Evolutionary conservation across 2,888 invertebrate genomes (phyloP), one percentile per base, ranked within the genome.

Genomic region (Ecliptopera silaceata): DNA sequence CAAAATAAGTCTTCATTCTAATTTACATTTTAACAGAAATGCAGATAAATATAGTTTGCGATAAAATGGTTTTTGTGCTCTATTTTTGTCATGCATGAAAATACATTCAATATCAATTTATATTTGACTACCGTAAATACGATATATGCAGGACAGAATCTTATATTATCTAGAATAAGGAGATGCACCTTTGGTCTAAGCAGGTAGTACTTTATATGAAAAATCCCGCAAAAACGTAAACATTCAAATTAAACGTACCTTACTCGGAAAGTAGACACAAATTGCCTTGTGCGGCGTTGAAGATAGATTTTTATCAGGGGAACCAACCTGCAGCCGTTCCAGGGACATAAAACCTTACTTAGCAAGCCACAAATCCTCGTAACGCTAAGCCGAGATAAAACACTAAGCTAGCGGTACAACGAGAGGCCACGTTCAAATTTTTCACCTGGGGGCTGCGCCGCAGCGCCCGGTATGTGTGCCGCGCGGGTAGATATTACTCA

Each of bases 311-410:
- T 82, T 87, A 87, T 88, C 84, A 83, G 72, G 78, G 78, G 80
- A 84, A 75, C 81, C 80, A 83, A 86, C 76, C 86, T 85, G 82
- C 82, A 83, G 80, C 80, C 82, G 79, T 82, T 84, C 74, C 82
- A 76, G 79, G 77, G 83, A 86, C 89, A 90, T 90, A 91, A 91
- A 89, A 89, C 88, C 80, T 89, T 89, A 88, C 88, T 89, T 90
- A 89, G 88, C 81, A 83, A 86, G 84, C 88, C 86, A 90, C 89
- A 90, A 88, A 91, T 91, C 85, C 88, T 90, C 85, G 88, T 90
- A 90, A 90, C 83, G 85, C 81, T 88, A 87, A 91, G 88, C 88
- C 86, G 86, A 88, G 89, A 91, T 90, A 91, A 90, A 90, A 88
- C 86, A 88, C 84, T 86, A 87, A 87, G 88, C 88, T 84, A 80